Conservation (phyloP, 2,797 vertebrate genomes). For the Tragelaphus eurycerus region DNA sequence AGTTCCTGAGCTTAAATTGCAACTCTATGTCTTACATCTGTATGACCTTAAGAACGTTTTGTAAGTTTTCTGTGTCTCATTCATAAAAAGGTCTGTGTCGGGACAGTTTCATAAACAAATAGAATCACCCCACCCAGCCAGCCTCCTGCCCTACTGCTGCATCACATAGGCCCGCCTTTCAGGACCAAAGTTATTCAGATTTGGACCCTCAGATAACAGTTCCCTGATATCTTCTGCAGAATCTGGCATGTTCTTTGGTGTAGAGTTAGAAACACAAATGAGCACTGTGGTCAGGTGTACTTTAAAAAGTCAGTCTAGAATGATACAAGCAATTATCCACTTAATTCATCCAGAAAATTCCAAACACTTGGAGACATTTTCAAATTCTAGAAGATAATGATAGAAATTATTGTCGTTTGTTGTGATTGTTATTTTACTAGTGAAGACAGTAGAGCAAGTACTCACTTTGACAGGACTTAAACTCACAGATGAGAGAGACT, state of each 20-base stretch:
- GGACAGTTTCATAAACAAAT: not conserved
- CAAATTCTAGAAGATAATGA: not conserved
- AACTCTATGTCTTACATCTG: not conserved
- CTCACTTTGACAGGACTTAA: not conserved
- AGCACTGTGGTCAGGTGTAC: not conserved
- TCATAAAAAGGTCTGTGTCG: not conserved
- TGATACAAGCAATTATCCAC: not conserved
- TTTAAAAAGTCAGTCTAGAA: not conserved
- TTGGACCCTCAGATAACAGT: not conserved
- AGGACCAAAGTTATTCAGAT: not conserved
- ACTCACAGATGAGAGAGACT: not conserved
- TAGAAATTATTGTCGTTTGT: not conserved
- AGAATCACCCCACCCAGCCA: not conserved
- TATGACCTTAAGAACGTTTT: not conserved
- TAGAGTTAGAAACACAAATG: not conserved
- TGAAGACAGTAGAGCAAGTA: not conserved
- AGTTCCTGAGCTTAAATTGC: not conserved
- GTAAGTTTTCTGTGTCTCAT: not conserved
- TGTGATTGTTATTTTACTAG: not conserved
- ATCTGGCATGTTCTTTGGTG: not conserved
- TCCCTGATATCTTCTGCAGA: not conserved
- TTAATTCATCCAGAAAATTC: not conserved
- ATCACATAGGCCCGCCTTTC: too few relatives aligned
- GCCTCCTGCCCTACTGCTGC: not conserved
- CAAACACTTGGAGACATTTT: not conserved